phyloP scores from a whole-genome alignment of 2,113 vertebrate species.

The Bucco capensis region DNA sequence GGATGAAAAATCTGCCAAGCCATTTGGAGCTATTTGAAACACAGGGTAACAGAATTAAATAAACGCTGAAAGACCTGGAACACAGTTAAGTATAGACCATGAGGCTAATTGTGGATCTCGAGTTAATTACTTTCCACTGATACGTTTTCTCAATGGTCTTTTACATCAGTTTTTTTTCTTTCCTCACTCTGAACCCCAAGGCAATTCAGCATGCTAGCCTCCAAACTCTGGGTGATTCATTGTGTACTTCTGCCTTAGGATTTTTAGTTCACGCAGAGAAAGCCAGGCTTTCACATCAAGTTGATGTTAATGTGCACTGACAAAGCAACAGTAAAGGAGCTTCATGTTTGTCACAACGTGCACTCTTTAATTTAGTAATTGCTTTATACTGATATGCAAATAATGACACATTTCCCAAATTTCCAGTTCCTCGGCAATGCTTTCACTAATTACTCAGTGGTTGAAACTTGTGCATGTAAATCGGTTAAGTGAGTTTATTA shows the following conservation, averaged over 20 bases:
- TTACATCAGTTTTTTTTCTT: conserved; percentile 70
- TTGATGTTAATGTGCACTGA: conserved; percentile 68
- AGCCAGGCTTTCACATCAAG: conserved; percentile 62
- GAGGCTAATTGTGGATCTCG: conserved; percentile 76
- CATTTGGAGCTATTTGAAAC: conserved; percentile 67
- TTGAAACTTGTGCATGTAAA: conserved; percentile 56
- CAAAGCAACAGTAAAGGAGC: conserved; percentile 71
- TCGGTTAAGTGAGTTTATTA: conserved; percentile 48
- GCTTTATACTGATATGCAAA: conserved; percentile 68
- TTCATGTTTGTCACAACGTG: conserved; percentile 69
- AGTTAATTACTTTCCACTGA: conserved; percentile 77
- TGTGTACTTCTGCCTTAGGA: conserved; percentile 69
- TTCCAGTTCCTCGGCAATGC: conserved; percentile 53
- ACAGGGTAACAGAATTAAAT: conserved; percentile 68
- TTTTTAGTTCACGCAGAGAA: conserved; percentile 65
- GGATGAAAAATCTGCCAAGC: conserved; percentile 60
- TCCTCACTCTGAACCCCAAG: conserved; percentile 63
- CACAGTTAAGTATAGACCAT: conserved; percentile 68
- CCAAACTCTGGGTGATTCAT: conserved; percentile 65
- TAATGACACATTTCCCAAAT: conserved; percentile 70
- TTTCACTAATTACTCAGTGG: conserved; percentile 42
- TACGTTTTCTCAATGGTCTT: conserved; percentile 67
- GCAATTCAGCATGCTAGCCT: conserved; percentile 54
- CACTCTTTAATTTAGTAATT: conserved; percentile 69
- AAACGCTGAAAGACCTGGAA: conserved; percentile 68